Base-by-base conservation (phyloP, 2,888 invertebrate species). In the Agrochola macilenta region DNA sequence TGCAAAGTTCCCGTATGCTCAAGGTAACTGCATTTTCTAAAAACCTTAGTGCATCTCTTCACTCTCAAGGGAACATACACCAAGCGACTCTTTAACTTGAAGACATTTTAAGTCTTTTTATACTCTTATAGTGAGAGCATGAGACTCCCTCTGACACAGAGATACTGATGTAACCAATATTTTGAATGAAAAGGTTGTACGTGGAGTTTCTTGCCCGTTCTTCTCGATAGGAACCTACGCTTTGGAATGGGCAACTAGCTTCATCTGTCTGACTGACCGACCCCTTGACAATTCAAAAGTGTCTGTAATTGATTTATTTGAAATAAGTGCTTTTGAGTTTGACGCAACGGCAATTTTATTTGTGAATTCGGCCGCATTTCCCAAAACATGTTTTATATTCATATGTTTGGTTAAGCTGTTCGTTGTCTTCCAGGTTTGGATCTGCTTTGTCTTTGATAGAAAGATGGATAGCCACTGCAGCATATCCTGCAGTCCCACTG, bases 401-500 rank as follows among this genome's bases (percentile, higher is more conserved):
- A 46, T n/a, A 12, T 12, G 57, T n/a, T 60, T 17, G n/a, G 11
- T 30, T 35, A 14, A 0, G 4, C 2, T 9, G 23, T 30, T 9
- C 17, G 39, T 52, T 74, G 4, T 0, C 11, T 57, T 39, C 0
- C 43, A 12, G 12, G 12, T 12, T 12, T 2, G 43, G 46, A 46
- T 46, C 26, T 9, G 35, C 1, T 58, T n/a, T 12, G 17, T 66
- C 17, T 46, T 30, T 20, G 9, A 60, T n/a, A 65, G 2, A 26
- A 2, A 46, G 7, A 46, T 43, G 46, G 9, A 20, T 58, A n/a
- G 5, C 14, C 35, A 58, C 23, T 68, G 70, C 66, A n/a, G 23
- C 2, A 52, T 35, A 20, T 57, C 39, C 49, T 82, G 73, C 63
- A 77, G 61, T n/a, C 12, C 8, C 23, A 49, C 39, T 83, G 82